Base-by-base conservation (phyloP, 2,888 invertebrate genomes). In the Ectobius pallidus region DNA sequence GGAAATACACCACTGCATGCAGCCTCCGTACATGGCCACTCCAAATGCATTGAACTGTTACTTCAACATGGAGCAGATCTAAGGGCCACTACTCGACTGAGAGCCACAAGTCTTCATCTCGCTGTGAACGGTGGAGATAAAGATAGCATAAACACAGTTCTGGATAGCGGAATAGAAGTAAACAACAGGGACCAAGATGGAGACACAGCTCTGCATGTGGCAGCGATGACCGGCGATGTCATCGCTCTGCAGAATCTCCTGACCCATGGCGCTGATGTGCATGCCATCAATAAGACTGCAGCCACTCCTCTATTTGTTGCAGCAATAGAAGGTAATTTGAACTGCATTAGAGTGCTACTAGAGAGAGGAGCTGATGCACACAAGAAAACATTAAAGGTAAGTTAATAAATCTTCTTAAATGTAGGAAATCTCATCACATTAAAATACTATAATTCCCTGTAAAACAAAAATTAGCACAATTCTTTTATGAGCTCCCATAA, bases 171-270 rank as follows among this genome's bases (percentile, higher is more conserved):
- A 20, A 27, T 44, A 14, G 65, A 22, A 7, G 65, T 65, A 16
- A 39, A 65, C 25, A 39, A 42, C 7, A 39, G 42, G 20, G 44
- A 65, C 25, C 32, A 30, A 65, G 65, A 65, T 42, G 65, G 65
- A 14, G 65, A 65, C 16, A 65, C 65, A n/a, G 65, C 65, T 1
- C n/a, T 65, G 3, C 65, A 65, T 11, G 39, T 65, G 4, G 65
- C 44, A 1, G 65, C 65, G 0, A 65, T 44, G 65, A 39, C 39
- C 7, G 65, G 65, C 4, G 25, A 65, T 22, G 25, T 65, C 22
- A n/a, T 42, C 1, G 65, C 44, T 3, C 9, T 65, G 14, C n/a
- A 42, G 39, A 25, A 25, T 6, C n/a, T 39, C 1, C 58, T 58
- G 2, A 58, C 16, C 4, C 58, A 30, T n/a, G 58, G 58, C 11